These are phyloP conservation scores for Leuciscus idus DNA, from an alignment of 2,113 vertebrate genomes.

Conservation along the genomic window DNA sequence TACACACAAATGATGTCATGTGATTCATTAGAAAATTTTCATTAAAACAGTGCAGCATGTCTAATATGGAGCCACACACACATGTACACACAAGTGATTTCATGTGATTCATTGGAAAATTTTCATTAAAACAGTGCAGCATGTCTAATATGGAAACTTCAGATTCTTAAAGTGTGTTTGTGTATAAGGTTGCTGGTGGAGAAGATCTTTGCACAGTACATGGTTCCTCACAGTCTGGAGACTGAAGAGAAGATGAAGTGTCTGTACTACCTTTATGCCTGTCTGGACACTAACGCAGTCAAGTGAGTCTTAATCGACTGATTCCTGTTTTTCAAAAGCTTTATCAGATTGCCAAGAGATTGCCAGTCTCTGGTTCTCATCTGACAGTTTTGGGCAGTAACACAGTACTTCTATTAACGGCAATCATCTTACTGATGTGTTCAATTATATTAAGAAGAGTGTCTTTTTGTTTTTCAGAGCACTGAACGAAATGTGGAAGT, in stretches of 20 bases:
- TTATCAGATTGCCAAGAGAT: neutral
- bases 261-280: conserved; percentile 98
- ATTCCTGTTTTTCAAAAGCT: neutral
- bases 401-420: neutral
- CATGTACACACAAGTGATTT: neutral
- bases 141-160: neutral
- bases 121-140: neutral
- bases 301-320: conserved; percentile 83
- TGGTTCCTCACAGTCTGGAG: conserved; percentile 97
- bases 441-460: conserved; percentile 16
- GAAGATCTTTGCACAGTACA: conserved; percentile 98
- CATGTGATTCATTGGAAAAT: neutral
- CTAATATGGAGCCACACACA: conserved; percentile 30
- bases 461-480: conserved; percentile 76
- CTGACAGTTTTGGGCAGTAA: neutral
- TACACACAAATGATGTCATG: neutral
- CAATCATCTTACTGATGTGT: conserved; percentile 4
- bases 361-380: neutral
- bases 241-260: conserved; percentile 99
- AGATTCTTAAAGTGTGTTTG: conserved; percentile 18
- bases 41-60: neutral
- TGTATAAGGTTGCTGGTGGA: conserved; percentile 89
- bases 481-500: conserved; percentile 99
- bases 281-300: conserved; percentile 97
- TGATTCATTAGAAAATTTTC: neutral